phyloP scores from a whole-genome alignment of 2,797 vertebrate species.

The Tokudaia muenninki region DNA sequence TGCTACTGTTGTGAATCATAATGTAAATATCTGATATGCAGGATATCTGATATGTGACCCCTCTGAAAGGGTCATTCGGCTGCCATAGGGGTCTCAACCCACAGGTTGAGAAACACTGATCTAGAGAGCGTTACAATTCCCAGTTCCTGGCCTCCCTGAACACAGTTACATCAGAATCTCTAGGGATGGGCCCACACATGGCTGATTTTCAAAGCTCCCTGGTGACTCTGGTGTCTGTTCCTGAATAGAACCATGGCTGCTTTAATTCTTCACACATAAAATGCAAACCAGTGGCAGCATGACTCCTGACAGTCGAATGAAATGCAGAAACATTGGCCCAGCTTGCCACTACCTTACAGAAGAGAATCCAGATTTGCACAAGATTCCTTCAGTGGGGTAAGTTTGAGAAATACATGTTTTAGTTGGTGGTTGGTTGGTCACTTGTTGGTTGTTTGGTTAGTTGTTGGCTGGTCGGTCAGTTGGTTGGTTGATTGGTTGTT shows the following conservation, averaged over 20 bases:
- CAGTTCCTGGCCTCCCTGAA: not conserved
- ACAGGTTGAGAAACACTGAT: too few species aligned
- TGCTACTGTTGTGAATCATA: not conserved
- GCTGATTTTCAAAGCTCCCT: not conserved
- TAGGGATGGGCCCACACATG: too few species aligned
- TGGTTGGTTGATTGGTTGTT: too few species aligned
- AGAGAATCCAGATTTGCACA: not conserved
- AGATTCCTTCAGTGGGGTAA: not conserved
- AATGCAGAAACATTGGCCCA: not conserved
- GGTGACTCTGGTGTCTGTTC: not conserved
- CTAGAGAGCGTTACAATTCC: not conserved
- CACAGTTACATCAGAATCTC: not conserved
- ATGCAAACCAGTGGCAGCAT: not conserved
- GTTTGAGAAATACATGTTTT: not conserved
- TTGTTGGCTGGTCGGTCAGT: too few species aligned
- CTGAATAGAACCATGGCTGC: not conserved
- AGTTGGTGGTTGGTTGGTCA: too few species aligned
- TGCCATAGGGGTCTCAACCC: not conserved
- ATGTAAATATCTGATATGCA: not conserved
- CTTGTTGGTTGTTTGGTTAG: not conserved
- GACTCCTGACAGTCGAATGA: not conserved
- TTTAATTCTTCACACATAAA: not conserved
- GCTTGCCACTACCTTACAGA: not conserved
- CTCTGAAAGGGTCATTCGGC: not conserved
- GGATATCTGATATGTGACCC: not conserved